Percentiles rank a stretch among this genome's conserved stretches.
These are phyloP conservation scores for Ariopsis seemanni DNA, from an alignment of 2,113 vertebrate genomes.

Conservation along the genomic window DNA sequence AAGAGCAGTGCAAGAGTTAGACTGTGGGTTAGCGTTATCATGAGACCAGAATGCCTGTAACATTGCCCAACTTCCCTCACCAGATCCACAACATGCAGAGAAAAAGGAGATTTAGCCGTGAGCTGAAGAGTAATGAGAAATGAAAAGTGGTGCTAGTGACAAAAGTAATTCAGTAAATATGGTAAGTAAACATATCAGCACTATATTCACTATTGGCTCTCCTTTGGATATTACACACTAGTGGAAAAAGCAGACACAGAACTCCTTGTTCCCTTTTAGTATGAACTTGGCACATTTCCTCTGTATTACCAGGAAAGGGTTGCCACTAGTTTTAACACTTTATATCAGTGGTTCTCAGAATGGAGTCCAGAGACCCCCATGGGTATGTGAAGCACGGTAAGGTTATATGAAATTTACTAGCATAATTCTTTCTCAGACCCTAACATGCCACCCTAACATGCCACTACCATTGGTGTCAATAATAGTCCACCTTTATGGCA, in stretches of 20 bases:
- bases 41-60: conserved; percentile 56
- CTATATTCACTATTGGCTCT: conserved; percentile 18
- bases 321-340: conserved; percentile 24
- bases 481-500: neutral
- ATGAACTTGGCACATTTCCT: conserved; percentile 57
- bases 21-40: conserved; percentile 57
- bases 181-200: neutral
- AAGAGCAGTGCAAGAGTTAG: conserved; percentile 55
- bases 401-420: neutral
- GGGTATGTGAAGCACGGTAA: neutral
- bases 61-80: conserved; percentile 66
- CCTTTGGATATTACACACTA: conserved; percentile 38
- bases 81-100: conserved; percentile 43
- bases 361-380: too few species aligned
- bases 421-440: too few species aligned
- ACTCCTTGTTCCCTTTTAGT: conserved; percentile 45
- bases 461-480: neutral
- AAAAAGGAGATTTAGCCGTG: conserved; percentile 34
- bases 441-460: neutral
- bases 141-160: conserved; percentile 13
- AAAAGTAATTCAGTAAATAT: conserved; percentile 7
- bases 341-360: neutral
- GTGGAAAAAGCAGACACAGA: conserved; percentile 38
- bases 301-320: conserved; percentile 49
- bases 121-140: conserved; percentile 18